These are phyloP conservation scores for Hexactinellida sp. DNA, from an alignment of 37 sponge, comb jelly and placozoan genomes.

Conservation along the genomic window DNA sequence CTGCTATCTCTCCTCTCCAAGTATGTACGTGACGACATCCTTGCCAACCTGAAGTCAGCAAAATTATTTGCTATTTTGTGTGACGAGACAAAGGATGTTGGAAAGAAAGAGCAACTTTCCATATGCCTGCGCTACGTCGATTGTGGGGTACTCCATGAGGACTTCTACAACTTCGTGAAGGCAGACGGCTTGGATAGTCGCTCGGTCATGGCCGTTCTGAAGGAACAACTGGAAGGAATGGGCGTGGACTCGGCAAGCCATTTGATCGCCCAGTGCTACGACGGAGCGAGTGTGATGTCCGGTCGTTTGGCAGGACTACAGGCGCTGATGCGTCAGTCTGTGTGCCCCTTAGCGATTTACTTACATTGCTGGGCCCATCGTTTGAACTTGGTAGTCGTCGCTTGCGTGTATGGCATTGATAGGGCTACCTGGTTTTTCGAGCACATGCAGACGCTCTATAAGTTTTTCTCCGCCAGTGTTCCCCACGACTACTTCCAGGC, in stretches of 20 bases:
- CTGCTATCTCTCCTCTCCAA: not conserved
- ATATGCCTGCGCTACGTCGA: too few relatives aligned
- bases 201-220: not conserved
- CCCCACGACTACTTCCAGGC: too few relatives aligned
- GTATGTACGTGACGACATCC: not conserved
- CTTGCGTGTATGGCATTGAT: not conserved
- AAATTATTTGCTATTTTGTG: too few relatives aligned
- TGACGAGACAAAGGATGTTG: too few relatives aligned
- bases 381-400: not conserved
- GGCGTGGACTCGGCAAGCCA: too few relatives aligned
- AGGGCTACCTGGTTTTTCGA: not conserved
- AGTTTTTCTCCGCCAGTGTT: not conserved
- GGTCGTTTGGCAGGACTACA: not conserved
- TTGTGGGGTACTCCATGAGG: too few relatives aligned
- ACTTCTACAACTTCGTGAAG: too few relatives aligned
- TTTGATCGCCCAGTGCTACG: too few relatives aligned
- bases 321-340: not conserved
- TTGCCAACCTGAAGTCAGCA: not conserved
- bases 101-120: too few relatives aligned
- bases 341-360: not conserved
- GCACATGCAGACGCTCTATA: not conserved
- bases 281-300: too few relatives aligned
- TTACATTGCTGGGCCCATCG: not conserved
- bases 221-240: not conserved
- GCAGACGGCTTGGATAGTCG: too few relatives aligned